Base-by-base conservation (phyloP, 2,888 invertebrate genomes). In the Drosophila macrospina region DNA sequence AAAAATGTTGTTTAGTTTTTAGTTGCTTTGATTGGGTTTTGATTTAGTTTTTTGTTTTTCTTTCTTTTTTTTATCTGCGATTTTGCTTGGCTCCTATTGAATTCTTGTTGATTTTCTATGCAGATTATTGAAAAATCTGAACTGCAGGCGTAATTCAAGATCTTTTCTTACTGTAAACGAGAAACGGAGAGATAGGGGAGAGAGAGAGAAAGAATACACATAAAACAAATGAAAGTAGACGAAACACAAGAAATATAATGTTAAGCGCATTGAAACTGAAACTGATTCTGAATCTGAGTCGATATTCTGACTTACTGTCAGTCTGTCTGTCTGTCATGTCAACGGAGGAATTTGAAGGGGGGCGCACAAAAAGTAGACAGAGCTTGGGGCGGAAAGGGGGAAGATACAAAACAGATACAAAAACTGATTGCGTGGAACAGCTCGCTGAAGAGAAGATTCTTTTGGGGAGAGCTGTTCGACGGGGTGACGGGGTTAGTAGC, bases 111-210 rank as follows among this genome's bases (percentile, higher is more conserved):
- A 95, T 94, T 95, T 95, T 95, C 96, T 96, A 95, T 96, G 96
- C 93, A 96, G 94, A 94, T 95, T 95, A 95, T 96, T 97, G 96
- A 97, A 97, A 96, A 97, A 97, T 95, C 97, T 95, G 96, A 96
- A 97, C 95, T 96, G 96, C 94, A 97, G 96, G 94, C 97, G 96
- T 95, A 97, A 96, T 94, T 96, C 96, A 95, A 97, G 95, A 94
- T 97, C 97, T 97, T 97, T 97, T 95, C 97, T 96, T 96, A 97
- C 97, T 97, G 96, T 80, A 89, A 86, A 84, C 76, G 80, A 80
- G 81, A 79, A 78, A 87, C 83, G 73, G 37, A 81, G 78, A 79
- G 71, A 74, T 74, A 82, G 80, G 81, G 82, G 80, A 80, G 82
- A 60, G 74, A 75, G 71, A 80, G 62, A 70, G 10, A 70, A 42